phyloP scores from a whole-genome alignment of 2,113 vertebrate species.

The Zosterops japonicus region DNA sequence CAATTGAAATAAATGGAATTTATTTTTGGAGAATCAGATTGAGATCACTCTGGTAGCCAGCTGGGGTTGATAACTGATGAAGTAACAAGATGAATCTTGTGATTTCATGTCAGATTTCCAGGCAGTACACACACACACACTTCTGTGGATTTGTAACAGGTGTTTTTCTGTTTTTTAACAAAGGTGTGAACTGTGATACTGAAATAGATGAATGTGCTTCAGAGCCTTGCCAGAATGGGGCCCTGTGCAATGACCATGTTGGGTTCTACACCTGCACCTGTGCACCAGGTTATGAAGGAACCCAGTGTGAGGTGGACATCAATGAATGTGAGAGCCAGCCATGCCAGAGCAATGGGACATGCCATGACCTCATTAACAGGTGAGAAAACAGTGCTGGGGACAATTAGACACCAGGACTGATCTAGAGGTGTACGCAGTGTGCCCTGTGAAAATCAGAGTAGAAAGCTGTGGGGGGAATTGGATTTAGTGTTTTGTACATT shows the following conservation, averaged over 20 bases:
- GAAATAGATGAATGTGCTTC: constrained; percentile 90
- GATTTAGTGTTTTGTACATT: background rate
- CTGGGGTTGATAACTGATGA: background rate
- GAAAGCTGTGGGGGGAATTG: background rate
- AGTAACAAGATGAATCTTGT: background rate
- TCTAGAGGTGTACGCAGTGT: background rate
- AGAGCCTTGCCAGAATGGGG: constrained; percentile 86
- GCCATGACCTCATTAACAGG: constrained; percentile 85
- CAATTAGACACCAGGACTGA: background rate
- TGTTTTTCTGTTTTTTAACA: background rate
- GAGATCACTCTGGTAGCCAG: background rate
- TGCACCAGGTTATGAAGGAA: constrained; percentile 79
- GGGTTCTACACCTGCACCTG: constrained; percentile 87
- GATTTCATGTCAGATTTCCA: background rate
- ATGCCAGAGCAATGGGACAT: constrained; percentile 80
- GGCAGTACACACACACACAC: background rate
- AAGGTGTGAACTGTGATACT: constrained; percentile 89
- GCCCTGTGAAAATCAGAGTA: background rate
- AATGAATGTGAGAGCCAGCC: constrained; percentile 88
- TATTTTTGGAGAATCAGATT: background rate
- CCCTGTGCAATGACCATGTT: constrained; percentile 82
- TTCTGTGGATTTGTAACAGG: background rate
- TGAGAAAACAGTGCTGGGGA: constrained; percentile 36
- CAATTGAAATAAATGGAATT: background rate
- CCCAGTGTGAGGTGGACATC: constrained; percentile 84